phyloP scores from a whole-genome alignment of 30 jellyfish, hydroid and myxozoan genomes.

The Hydractinia symbiolongicarpus region DNA sequence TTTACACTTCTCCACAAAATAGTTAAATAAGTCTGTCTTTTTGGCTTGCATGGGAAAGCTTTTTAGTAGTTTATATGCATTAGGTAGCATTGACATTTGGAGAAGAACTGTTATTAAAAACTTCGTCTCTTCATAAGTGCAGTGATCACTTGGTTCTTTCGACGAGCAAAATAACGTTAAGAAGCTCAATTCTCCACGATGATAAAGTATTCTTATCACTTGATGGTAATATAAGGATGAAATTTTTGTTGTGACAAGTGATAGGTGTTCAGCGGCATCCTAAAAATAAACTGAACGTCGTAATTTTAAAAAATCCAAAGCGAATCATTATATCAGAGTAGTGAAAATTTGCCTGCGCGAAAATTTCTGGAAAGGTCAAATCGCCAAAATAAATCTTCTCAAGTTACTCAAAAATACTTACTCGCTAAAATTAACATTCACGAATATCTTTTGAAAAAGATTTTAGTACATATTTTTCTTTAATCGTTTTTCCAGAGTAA shows the following conservation, averaged over 20 bases:
- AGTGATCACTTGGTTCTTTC: constrained; percentile 23
- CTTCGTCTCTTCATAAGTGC: constrained; percentile 2
- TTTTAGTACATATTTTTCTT: too few relatives aligned
- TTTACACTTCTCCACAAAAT: constrained; percentile 21
- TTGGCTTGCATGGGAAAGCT: background rate
- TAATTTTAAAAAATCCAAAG: too few relatives aligned
- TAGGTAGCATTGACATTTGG: constrained; percentile 15
- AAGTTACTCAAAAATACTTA: background rate
- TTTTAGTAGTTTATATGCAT: constrained; percentile 18
- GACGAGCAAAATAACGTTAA: constrained; percentile 23
- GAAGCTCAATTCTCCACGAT: constrained; percentile 1
- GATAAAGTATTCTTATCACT: constrained; percentile 6
- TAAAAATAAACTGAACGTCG: background rate
- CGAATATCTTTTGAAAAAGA: too few relatives aligned
- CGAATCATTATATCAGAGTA: background rate
- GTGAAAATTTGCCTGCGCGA: background rate
- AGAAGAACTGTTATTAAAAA: constrained; percentile 14
- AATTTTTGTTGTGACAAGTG: constrained; percentile 8
- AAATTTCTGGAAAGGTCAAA: background rate
- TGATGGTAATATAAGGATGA: constrained; percentile 15
- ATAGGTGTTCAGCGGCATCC: constrained; percentile 25
- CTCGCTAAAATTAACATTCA: background rate
- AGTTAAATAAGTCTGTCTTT: constrained; percentile 2
- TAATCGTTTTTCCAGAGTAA: too few relatives aligned
- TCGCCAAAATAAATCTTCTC: background rate